Evolutionary conservation across 2,113 vertebrate genomes (phyloP).

Genomic region (Fregata magnificens): DNA sequence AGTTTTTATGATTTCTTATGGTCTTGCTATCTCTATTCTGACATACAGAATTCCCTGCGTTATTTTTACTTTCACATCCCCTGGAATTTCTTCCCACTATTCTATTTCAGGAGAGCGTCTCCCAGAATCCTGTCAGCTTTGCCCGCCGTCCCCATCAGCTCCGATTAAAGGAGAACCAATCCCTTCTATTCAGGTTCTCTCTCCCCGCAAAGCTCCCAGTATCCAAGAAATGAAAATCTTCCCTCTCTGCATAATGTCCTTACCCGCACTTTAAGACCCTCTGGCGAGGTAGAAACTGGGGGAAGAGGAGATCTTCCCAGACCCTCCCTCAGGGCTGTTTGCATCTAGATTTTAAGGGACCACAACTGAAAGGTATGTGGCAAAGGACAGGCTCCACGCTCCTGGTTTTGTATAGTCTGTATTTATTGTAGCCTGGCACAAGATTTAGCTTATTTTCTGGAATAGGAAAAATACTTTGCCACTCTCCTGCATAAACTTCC

Average conservation of each 20-base stretch:
- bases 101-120: constrained; percentile 12
- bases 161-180: constrained; percentile 24
- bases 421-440: neutral
- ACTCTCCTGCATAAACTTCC: neutral
- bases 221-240: neutral
- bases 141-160: neutral
- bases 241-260: neutral
- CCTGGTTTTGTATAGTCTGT: neutral
- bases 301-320: neutral
- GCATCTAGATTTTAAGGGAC: neutral
- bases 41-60: neutral
- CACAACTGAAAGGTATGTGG: accelerated
- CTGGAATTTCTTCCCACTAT: constrained; percentile 8
- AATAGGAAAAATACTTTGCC: neutral
- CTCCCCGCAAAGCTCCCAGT: neutral
- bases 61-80: neutral
- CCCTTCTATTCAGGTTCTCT: neutral
- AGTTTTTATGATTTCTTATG: neutral
- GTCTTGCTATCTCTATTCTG: neutral
- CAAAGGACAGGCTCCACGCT: neutral
- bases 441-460: neutral
- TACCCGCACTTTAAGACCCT: neutral
- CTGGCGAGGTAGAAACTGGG: neutral
- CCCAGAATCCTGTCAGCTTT: constrained; percentile 47
- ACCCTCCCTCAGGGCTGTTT: accelerated